Percentiles rank a stretch among this genome's conserved stretches.
Evolutionary conservation across 2,113 vertebrate genomes (phyloP).

Genomic region (Lynx canadensis): DNA sequence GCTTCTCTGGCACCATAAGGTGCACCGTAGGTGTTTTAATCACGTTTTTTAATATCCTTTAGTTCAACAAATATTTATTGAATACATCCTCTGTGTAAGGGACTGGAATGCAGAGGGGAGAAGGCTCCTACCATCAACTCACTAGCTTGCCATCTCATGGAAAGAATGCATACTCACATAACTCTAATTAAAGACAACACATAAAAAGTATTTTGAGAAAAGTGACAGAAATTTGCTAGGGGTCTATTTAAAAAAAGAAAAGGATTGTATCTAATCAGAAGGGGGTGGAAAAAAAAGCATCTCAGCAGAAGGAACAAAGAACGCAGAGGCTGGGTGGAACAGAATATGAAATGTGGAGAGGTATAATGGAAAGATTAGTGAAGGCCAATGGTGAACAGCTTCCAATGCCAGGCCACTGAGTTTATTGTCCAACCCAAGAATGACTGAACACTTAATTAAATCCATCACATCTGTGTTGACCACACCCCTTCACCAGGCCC

Average conservation of each 20-base stretch:
- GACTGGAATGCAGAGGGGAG: not conserved
- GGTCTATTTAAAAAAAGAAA: not conserved
- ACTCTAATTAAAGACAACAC: not conserved
- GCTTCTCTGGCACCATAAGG: not conserved
- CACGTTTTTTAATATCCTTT: not conserved
- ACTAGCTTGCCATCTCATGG: not conserved
- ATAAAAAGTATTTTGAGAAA: not conserved
- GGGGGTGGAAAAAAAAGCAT: rapidly evolving
- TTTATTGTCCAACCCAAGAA: not conserved
- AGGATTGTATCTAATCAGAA: not conserved
- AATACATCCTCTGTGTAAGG: not conserved
- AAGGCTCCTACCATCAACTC: not conserved
- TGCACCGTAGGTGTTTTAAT: not conserved
- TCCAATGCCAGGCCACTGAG: not conserved
- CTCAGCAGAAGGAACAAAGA: not conserved
- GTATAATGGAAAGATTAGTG: not conserved
- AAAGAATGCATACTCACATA: not conserved
- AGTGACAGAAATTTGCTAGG: not conserved
- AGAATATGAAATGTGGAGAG: not conserved
- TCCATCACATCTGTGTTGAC: not conserved
- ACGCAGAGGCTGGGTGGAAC: rapidly evolving
- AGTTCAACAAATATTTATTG: not conserved
- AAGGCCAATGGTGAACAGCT: rapidly evolving
- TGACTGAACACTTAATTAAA: not conserved
- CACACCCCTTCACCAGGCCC: not conserved